These are phyloP conservation scores for Macropis europaea DNA, from an alignment of 2,888 invertebrate genomes.

Conservation along the genomic window DNA sequence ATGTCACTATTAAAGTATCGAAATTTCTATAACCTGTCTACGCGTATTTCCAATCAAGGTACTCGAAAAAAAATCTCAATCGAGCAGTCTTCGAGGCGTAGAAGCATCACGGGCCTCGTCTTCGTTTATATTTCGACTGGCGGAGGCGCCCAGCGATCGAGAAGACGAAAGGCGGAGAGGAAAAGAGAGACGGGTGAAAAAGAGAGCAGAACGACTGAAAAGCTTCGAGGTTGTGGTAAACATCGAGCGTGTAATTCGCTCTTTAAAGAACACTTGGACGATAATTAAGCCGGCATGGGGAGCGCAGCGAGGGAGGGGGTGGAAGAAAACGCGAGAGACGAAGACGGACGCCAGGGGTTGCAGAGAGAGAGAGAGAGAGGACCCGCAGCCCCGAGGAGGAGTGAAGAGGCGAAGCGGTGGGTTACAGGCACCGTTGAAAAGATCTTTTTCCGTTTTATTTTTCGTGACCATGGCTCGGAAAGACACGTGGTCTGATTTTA, in stretches of 20 bases:
- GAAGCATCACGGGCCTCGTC: slow-evolving; percentile 65
- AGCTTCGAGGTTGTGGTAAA: slow-evolving; percentile 75
- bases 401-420: slow-evolving; percentile 25
- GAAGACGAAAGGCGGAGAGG: slow-evolving; percentile 7
- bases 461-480: slow-evolving; percentile 73
- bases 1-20: too few relatives aligned
- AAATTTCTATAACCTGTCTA: too few relatives aligned
- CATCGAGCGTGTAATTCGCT: slow-evolving; percentile 79
- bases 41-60: slow-evolving; percentile 54
- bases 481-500: slow-evolving; percentile 75
- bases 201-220: slow-evolving; percentile 69
- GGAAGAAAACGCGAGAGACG: slow-evolving; percentile 7
- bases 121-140: slow-evolving; percentile 28
- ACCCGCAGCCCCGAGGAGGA: background rate
- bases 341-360: slow-evolving; percentile 8
- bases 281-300: slow-evolving; percentile 74
- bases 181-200: slow-evolving; percentile 28
- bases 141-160: slow-evolving; percentile 11
- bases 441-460: slow-evolving; percentile 75
- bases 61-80: slow-evolving; percentile 66
- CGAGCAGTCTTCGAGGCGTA: slow-evolving; percentile 69
- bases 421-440: slow-evolving; percentile 67
- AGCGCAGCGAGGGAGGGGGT: slow-evolving; percentile 23
- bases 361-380: slow-evolving; percentile 15
- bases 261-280: slow-evolving; percentile 79